These are phyloP conservation scores for Panthera uncia DNA, from an alignment of 2,113 vertebrate species.

Conservation along the genomic window DNA sequence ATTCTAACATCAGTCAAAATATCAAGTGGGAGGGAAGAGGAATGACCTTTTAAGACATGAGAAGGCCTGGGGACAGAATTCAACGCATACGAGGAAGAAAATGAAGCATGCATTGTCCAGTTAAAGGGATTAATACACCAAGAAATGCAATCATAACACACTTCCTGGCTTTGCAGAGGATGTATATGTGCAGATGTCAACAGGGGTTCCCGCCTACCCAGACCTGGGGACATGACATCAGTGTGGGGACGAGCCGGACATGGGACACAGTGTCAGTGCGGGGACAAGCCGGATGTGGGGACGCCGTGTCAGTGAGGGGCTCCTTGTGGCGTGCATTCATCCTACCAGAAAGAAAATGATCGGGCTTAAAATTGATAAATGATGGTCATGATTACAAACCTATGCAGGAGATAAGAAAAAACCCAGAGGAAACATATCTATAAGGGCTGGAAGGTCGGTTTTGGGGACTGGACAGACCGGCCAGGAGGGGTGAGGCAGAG, in stretches of 20 bases:
- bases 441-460: background rate
- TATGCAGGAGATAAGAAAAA: background rate
- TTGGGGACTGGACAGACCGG: fast-evolving
- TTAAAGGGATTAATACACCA: background rate
- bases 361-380: background rate
- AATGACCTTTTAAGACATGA: background rate
- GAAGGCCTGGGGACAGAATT: background rate
- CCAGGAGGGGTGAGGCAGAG: too few species aligned
- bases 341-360: background rate
- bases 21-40: background rate
- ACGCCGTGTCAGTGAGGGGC: background rate
- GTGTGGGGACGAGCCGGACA: too few species aligned
- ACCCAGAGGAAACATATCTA: background rate
- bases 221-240: background rate
- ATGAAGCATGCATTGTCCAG: fast-evolving
- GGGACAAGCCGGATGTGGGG: background rate
- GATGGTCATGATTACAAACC: background rate
- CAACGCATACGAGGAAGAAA: background rate
- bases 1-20: background rate
- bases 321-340: background rate
- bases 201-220: background rate
- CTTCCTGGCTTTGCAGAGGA: background rate
- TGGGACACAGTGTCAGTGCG: background rate
- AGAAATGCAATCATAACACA: too few species aligned
- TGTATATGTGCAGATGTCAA: too few species aligned